Base-by-base conservation (phyloP, 53 echinoderm and acorn worm species). In the Apostichopus leukothele region DNA sequence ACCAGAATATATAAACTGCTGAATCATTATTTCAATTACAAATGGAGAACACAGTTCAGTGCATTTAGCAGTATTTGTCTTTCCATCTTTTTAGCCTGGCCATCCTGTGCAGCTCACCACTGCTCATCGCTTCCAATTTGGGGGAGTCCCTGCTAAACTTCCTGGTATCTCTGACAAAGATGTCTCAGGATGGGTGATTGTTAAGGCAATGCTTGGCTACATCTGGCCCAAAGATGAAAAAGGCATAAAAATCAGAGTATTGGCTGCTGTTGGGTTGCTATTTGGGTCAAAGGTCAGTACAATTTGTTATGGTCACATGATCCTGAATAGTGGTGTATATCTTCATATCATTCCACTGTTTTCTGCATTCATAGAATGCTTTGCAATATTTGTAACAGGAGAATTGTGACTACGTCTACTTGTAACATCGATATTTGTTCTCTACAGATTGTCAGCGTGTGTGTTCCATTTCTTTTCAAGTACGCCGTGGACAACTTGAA, bases 391-490 rank as follows among this genome's bases (percentile, higher is more conserved):
- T 14, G 39, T 39, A 39, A 39, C 39, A 39, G 39, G 39, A 39
- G 39, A 39, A 39, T 39, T 39, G 39, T 57, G 57, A 57, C 57
- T 57, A 57, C 10, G 1, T 57, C 20, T 74, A 21, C 7, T 74
- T 74, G 25, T 74, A 74, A 21, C 7, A 21, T 19, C 74, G 11
- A 27, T 27, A 53, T 54, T 88, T 83, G 67, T 71, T 74, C 53
- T 51, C 79, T 57, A 12, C 93, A 98, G 98, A 54, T 98, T 50
- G 76, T 90, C 84, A 98, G 94, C 79, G 98, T 98, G 8, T 92
- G 90, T 78, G 98, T 98, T 67, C 98, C 98, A 4, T 98, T 98
- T 81, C 90, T 98, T 54, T 98, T 98, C 94, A 98, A 98, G 67
- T 91, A 98, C 86, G 98, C 98, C 3, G 94, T 98, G 4, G 98